Percentiles rank a stretch among this genome's conserved stretches.
Evolutionary conservation across 2,113 vertebrate genomes (phyloP).

Genomic region (Nipponia nippon): DNA sequence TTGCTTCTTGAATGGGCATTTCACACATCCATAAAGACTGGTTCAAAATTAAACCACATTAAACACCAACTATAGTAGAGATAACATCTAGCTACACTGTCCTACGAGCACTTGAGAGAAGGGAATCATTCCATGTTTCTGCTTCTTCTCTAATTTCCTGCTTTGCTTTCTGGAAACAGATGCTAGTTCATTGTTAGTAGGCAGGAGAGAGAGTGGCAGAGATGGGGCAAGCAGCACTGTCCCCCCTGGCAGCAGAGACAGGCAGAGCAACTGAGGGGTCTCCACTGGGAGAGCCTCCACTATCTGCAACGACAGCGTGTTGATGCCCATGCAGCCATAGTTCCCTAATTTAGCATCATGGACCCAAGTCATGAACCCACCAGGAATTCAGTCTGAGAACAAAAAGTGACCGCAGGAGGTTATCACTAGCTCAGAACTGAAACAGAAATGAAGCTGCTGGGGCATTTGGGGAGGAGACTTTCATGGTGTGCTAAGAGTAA

Average conservation of each 20-base stretch:
- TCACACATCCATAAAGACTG: background rate
- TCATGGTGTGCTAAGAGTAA: background rate
- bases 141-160: background rate
- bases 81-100: background rate
- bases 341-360: background rate
- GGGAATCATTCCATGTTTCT: background rate
- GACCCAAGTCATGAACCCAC: background rate
- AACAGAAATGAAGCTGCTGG: background rate
- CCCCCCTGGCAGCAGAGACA: background rate
- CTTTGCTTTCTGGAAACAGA: background rate
- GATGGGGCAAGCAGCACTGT: background rate
- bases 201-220: background rate
- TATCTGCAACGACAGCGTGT: background rate
- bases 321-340: background rate
- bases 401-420: fast-evolving
- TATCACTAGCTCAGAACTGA: background rate
- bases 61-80: background rate
- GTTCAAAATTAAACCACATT: background rate
- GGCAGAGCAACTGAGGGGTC: background rate
- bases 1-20: background rate
- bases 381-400: background rate
- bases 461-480: background rate
- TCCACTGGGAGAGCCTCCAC: background rate
- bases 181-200: background rate
- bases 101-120: background rate